Evolutionary conservation across 2,888 invertebrate species (phyloP).

Genomic region (Coenonympha glycerion): DNA sequence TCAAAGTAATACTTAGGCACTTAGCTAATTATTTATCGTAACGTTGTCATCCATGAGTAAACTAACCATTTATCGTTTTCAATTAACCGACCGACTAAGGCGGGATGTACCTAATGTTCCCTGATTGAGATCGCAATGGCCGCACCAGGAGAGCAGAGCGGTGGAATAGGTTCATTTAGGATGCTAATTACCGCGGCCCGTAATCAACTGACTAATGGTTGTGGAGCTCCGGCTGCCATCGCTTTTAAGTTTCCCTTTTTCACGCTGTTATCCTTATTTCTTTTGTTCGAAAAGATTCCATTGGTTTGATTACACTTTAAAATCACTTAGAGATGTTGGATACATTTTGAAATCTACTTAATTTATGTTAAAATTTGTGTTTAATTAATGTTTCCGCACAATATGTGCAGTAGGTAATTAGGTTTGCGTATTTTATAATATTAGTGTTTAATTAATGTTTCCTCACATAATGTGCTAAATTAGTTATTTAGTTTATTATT

Average conservation of each 20-base stretch:
- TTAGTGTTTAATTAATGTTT: too few relatives aligned
- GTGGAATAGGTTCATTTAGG: conserved; percentile 63
- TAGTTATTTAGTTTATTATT: too few relatives aligned
- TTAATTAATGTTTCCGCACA: too few relatives aligned
- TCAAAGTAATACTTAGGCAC: background rate
- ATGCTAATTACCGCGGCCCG: conserved; percentile 62
- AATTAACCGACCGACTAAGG: conserved; percentile 21
- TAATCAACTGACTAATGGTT: conserved; percentile 62
- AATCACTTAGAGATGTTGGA: too few relatives aligned
- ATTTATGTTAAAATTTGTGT: too few relatives aligned
- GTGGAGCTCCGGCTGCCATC: conserved; percentile 41
- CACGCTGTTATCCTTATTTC: conserved; percentile 18
- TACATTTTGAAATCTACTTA: too few relatives aligned
- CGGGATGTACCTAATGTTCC: conserved; percentile 33
- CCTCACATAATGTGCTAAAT: too few relatives aligned
- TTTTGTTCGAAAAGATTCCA: too few relatives aligned
- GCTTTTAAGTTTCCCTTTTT: conserved; percentile 35
- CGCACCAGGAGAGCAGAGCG: conserved; percentile 49
- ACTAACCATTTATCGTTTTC: conserved; percentile 2
- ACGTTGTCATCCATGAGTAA: background rate
- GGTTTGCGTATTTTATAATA: too few relatives aligned
- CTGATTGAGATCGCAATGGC: conserved; percentile 44
- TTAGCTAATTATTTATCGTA: background rate
- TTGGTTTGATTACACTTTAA: too few relatives aligned
- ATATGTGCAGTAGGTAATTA: too few relatives aligned